A percentile compares a stretch with the other conserved stretches of the same genome.
Conservation (phyloP, 2,797 vertebrate species). For the Pelodytes ibericus region DNA sequence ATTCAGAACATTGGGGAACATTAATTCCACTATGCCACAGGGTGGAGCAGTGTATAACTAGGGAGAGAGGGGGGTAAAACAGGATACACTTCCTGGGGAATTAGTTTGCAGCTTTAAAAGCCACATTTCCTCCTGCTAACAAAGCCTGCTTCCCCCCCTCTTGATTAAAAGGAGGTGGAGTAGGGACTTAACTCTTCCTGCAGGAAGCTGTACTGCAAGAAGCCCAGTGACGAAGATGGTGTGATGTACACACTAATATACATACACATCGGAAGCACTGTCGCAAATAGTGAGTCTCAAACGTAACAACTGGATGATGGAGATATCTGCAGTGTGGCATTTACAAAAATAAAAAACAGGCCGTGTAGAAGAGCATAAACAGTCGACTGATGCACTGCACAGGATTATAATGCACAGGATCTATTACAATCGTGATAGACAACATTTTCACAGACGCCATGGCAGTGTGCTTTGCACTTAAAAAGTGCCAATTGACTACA, state of each 20-base stretch:
- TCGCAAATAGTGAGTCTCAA: too few relatives aligned
- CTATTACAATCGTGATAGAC: too few relatives aligned
- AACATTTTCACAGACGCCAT: too few relatives aligned
- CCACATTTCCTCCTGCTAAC: conserved; percentile 34
- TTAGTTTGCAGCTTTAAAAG: conserved; percentile 21
- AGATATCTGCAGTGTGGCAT: not conserved
- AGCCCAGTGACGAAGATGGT: too few relatives aligned
- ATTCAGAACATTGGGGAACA: not conserved
- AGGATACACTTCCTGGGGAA: conserved; percentile 54
- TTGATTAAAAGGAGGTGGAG: conserved; percentile 10
- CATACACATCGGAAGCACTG: not conserved
- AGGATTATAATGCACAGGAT: not conserved
- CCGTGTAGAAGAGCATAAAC: not conserved
- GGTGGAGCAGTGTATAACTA: conserved; percentile 16
- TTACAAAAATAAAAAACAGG: not conserved
- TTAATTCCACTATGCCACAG: conserved; percentile 11
- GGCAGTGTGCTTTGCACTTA: too few relatives aligned
- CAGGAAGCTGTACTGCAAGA: not conserved
- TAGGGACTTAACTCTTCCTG: conserved; percentile 5
- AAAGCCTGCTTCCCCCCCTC: conserved; percentile 10
- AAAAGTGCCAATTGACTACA: too few relatives aligned
- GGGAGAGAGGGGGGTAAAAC: conserved; percentile 41
- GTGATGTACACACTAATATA: not conserved
- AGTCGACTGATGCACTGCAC: not conserved
- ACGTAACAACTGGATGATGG: not conserved